These are phyloP conservation scores for Calliphora vicina DNA, from an alignment of 1,140 invertebrate genomes.

Conservation along the genomic window DNA sequence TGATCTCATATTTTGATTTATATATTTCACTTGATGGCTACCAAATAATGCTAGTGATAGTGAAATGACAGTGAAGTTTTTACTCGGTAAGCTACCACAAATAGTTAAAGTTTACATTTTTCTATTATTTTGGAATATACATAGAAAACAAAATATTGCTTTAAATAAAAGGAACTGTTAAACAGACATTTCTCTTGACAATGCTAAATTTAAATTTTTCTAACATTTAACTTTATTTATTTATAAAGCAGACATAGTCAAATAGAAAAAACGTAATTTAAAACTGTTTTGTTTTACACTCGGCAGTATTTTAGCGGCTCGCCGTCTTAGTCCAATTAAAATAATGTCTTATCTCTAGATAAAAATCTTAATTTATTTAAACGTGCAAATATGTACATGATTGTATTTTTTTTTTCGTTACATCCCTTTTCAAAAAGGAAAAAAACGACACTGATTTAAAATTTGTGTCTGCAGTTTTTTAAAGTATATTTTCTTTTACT, in stretches of 20 bases:
- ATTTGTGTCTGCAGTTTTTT: not conserved
- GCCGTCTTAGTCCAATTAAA: not conserved
- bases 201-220: not conserved
- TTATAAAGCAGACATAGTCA: not conserved
- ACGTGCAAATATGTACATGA: not conserved
- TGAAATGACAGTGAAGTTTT: too few species aligned
- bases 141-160: too few species aligned
- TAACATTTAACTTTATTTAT: not conserved
- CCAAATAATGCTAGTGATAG: too few species aligned
- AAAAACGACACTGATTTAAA: not conserved
- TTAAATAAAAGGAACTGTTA: too few species aligned
- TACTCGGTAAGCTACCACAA: too few species aligned
- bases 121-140: too few species aligned
- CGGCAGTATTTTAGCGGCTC: not conserved
- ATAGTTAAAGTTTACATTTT: too few species aligned
- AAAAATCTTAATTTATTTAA: not conserved
- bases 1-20: too few species aligned
- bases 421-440: not conserved
- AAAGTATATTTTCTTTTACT: not conserved
- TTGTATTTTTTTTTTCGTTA: too few species aligned
- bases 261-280: not conserved
- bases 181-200: too few species aligned
- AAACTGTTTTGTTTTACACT: not conserved
- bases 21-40: too few species aligned
- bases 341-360: not conserved